phyloP scores from a whole-genome alignment of 2,888 invertebrate genomes.

The Acronicta aceris region DNA sequence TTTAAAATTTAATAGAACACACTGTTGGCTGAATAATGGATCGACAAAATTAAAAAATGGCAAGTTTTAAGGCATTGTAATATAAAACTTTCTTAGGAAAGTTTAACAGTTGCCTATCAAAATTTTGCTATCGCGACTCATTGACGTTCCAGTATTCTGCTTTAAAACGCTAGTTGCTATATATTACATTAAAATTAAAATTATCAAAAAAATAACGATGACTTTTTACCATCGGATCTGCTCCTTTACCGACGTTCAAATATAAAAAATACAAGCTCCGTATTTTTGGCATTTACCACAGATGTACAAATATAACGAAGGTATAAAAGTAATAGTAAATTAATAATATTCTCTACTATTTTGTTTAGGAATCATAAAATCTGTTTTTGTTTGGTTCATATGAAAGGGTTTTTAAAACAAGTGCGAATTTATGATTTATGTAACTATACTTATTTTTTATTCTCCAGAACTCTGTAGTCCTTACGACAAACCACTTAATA shows the following conservation, averaged over 20 bases:
- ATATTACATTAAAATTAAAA: slow-evolving; percentile 28
- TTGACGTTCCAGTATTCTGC: not conserved
- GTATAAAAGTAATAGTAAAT: slow-evolving; percentile 60
- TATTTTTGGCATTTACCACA: slow-evolving; percentile 71
- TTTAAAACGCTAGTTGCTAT: slow-evolving; percentile 43
- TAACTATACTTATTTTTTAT: too few relatives aligned
- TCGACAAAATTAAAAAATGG: not conserved
- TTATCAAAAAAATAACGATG: slow-evolving; percentile 39
- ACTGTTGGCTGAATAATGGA: slow-evolving; percentile 12
- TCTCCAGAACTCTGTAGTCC: too few relatives aligned
- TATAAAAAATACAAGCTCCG: slow-evolving; percentile 71
- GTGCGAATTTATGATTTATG: slow-evolving; percentile 11
- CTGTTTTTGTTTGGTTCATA: not conserved
- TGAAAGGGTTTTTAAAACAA: not conserved
- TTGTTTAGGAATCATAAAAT: slow-evolving; percentile 19
- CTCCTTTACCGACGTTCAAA: too few relatives aligned
- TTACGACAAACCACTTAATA: not conserved
- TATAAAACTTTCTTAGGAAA: not conserved
- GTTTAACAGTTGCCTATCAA: not conserved
- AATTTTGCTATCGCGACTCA: not conserved
- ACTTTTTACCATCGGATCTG: too few relatives aligned
- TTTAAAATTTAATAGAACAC: slow-evolving; percentile 53
- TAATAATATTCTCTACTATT: slow-evolving; percentile 32
- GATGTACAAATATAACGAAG: slow-evolving; percentile 78
- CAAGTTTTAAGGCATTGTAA: not conserved